These are phyloP conservation scores for Shargacucullia verbasci DNA, from an alignment of 2,888 invertebrate genomes.

Conservation along the genomic window DNA sequence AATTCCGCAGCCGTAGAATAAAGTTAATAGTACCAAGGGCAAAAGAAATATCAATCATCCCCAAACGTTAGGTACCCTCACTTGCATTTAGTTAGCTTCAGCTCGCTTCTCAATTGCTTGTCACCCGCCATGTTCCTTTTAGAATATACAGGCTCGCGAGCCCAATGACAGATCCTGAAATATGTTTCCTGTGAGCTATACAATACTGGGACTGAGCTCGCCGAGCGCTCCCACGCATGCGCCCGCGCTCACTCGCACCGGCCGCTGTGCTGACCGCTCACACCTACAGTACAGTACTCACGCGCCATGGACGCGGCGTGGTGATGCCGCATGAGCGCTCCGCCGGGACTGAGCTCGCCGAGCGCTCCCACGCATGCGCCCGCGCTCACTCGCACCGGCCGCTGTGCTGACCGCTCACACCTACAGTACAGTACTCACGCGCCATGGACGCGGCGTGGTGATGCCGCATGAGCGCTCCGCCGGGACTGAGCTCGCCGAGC, in stretches of 20 bases:
- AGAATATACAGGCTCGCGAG: too few species aligned
- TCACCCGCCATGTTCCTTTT: too few species aligned
- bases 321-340: conserved; percentile 96
- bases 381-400: conserved; percentile 91
- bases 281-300: conserved; percentile 27
- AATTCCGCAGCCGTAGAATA: too few species aligned
- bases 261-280: conserved; percentile 90
- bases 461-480: conserved; percentile 96
- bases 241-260: conserved; percentile 91
- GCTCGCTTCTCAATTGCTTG: too few species aligned
- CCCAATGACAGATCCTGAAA: too few species aligned
- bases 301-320: conserved; percentile 92
- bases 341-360: conserved; percentile 97
- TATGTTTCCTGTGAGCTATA: too few species aligned
- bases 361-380: conserved; percentile 95
- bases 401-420: conserved; percentile 87
- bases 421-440: conserved; percentile 34
- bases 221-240: conserved; percentile 95
- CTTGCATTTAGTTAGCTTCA: too few species aligned
- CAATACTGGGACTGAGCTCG: conserved; percentile 91
- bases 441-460: conserved; percentile 94
- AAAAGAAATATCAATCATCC: too few species aligned
- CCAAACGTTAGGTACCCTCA: too few species aligned
- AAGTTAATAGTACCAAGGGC: too few species aligned
- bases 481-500: conserved; percentile 96